These are phyloP conservation scores for Psettodes erumei DNA, from an alignment of 2,113 vertebrate genomes.

Conservation along the genomic window DNA sequence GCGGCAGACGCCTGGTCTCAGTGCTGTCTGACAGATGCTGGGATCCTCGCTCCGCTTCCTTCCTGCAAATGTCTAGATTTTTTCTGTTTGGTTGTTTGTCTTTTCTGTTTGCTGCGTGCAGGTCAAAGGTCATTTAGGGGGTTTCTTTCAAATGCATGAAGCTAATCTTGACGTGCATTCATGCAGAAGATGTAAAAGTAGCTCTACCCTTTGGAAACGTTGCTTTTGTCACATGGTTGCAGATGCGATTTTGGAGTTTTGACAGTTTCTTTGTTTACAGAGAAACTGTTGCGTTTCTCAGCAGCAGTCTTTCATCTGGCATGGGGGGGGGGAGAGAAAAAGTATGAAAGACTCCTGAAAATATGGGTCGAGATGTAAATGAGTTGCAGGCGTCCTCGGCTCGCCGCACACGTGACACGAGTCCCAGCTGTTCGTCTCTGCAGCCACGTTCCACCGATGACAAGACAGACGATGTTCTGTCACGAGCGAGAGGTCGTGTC, in stretches of 20 bases:
- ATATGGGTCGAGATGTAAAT: conserved; percentile 30
- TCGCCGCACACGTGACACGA: conserved; percentile 42
- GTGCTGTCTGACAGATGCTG: conserved; percentile 37
- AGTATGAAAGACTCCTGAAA: conserved; percentile 30
- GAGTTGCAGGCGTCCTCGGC: conserved; percentile 34
- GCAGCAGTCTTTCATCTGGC: not conserved
- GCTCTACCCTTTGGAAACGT: not conserved
- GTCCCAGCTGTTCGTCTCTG: conserved; percentile 24
- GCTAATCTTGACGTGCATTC: not conserved
- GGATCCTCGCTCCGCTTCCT: not conserved
- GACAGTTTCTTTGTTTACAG: conserved; percentile 23
- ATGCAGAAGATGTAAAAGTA: not conserved
- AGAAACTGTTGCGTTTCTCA: not conserved
- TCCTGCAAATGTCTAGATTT: not conserved
- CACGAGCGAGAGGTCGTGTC: not conserved
- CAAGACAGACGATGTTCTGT: not conserved
- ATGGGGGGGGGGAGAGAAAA: too few relatives aligned
- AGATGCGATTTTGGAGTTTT: not conserved
- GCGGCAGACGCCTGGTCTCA: too few relatives aligned
- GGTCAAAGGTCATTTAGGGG: not conserved
- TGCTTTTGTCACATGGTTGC: not conserved
- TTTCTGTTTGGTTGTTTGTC: not conserved
- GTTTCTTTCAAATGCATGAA: not conserved
- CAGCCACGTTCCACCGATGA: not conserved
- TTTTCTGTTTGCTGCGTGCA: not conserved